Evolutionary conservation across 2,113 vertebrate genomes (phyloP).

Genomic region (Tautogolabrus adspersus): DNA sequence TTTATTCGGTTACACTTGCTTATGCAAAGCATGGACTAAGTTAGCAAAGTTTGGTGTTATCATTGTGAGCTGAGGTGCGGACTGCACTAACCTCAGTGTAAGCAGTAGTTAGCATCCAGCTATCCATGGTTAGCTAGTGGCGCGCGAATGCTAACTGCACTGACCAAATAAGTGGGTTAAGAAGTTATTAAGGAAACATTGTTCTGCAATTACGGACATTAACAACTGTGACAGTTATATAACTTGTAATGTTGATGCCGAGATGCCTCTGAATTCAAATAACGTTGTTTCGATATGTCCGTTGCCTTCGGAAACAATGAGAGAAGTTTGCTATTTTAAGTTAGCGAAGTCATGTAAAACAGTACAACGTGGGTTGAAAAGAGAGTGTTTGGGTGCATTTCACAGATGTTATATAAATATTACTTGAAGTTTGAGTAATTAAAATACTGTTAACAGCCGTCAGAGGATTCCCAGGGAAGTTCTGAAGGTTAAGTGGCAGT

Average conservation of each 20-base stretch:
- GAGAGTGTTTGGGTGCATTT: not conserved
- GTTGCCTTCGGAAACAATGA: not conserved
- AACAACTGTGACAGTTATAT: accelerated
- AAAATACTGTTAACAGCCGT: not conserved
- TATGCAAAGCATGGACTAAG: not conserved
- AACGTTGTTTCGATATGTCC: too few relatives aligned
- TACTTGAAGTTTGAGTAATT: not conserved
- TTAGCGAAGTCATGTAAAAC: slow-evolving; percentile 5
- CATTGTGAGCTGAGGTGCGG: not conserved
- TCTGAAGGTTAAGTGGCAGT: not conserved
- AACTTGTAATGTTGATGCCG: not conserved
- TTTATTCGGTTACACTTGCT: not conserved
- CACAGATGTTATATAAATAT: not conserved
- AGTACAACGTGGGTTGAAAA: not conserved
- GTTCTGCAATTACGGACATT: not conserved
- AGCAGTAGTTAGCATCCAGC: slow-evolving; percentile 56
- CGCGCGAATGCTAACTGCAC: not conserved
- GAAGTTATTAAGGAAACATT: not conserved
- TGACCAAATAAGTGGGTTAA: not conserved
- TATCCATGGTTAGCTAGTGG: slow-evolving; percentile 25
- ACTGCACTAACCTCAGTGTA: not conserved
- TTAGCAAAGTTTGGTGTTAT: not conserved
- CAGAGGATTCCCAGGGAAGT: not conserved
- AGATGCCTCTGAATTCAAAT: not conserved
- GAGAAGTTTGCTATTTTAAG: slow-evolving; percentile 36